phyloP scores from a whole-genome alignment of 1,140 invertebrate genomes.

The Drosophila sp. region DNA sequence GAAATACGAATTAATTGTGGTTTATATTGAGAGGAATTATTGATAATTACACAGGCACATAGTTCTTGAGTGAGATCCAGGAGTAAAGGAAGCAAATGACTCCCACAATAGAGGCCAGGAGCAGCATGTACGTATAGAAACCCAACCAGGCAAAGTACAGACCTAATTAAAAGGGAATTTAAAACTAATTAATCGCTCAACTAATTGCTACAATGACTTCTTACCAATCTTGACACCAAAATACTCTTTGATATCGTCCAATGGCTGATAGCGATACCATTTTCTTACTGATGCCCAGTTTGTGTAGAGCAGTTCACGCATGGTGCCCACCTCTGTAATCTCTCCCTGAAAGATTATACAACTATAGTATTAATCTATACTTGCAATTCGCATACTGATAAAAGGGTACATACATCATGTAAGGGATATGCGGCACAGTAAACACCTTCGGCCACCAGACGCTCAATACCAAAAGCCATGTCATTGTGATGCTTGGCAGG shows the following conservation, averaged over 20 bases:
- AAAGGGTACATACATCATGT: constrained; percentile 90
- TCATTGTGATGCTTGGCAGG: constrained; percentile 87
- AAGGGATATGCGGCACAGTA: constrained; percentile 95
- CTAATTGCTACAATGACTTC: no score
- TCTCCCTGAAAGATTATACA: constrained; percentile 90
- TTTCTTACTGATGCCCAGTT: constrained; percentile 94
- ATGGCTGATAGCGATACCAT: constrained; percentile 93
- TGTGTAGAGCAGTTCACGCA: constrained; percentile 91
- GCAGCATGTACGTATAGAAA: constrained; percentile 97
- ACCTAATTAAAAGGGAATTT: constrained; percentile 21
- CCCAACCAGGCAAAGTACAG: constrained; percentile 99
- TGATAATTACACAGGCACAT: constrained; percentile 89
- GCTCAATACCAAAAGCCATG: constrained; percentile 93
- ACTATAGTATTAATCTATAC: no score
- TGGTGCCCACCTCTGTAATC: constrained; percentile 88
- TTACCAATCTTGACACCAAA: constrained; percentile 96
- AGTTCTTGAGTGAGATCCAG: constrained; percentile 88
- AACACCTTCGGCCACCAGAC: constrained; percentile 90
- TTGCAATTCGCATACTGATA: not conserved
- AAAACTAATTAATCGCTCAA: not conserved
- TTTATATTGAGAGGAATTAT: rapidly evolving
- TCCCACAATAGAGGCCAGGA: constrained; percentile 94
- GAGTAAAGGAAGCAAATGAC: constrained; percentile 93
- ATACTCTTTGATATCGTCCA: constrained; percentile 95
- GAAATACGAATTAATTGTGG: not conserved